Percentiles rank a stretch among this genome's conserved stretches.
These are phyloP conservation scores for Eupithecia vulgata DNA, from an alignment of 2,888 invertebrate genomes.

Conservation along the genomic window DNA sequence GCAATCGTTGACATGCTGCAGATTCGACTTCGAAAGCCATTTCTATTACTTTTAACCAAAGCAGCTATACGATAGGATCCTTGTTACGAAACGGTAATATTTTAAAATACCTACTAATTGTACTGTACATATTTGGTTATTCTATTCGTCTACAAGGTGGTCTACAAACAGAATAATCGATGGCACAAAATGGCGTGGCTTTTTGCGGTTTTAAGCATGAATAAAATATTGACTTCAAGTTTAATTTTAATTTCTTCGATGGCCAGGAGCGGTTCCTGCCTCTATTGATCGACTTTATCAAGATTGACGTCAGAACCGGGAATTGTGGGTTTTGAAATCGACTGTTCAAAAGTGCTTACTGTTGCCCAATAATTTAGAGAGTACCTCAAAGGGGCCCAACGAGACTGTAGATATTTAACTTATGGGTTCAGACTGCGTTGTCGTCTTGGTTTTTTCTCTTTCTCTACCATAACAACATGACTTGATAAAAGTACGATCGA, in stretches of 20 bases:
- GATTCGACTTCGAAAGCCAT: too few relatives aligned
- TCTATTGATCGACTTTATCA: slow-evolving; percentile 33
- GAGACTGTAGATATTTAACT: not conserved
- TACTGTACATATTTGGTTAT: not conserved
- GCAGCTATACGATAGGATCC: too few relatives aligned
- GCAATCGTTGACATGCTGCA: too few relatives aligned
- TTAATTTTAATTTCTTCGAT: slow-evolving; percentile 38
- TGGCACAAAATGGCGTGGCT: slow-evolving; percentile 25
- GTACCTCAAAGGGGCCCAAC: slow-evolving; percentile 33
- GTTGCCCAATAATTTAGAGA: slow-evolving; percentile 33
- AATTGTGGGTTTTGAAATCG: slow-evolving; percentile 26
- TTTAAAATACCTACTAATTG: too few relatives aligned
- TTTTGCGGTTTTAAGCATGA: slow-evolving; percentile 41
- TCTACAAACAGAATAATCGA: not conserved
- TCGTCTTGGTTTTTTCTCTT: not conserved
- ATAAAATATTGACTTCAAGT: slow-evolving; percentile 48
- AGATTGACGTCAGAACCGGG: slow-evolving; percentile 30
- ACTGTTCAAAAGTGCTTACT: slow-evolving; percentile 26
- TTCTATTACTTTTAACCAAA: too few relatives aligned
- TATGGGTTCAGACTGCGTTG: not conserved
- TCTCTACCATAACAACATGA: not conserved
- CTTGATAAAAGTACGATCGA: too few relatives aligned
- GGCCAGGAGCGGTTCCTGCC: slow-evolving; percentile 20
- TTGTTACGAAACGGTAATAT: too few relatives aligned
- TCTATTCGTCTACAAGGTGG: too few relatives aligned